Evolutionary conservation across 2,113 vertebrate genomes (phyloP), one percentile per base, ranked within the genome.

Genomic region (Oxygymnocypris stewartii): DNA sequence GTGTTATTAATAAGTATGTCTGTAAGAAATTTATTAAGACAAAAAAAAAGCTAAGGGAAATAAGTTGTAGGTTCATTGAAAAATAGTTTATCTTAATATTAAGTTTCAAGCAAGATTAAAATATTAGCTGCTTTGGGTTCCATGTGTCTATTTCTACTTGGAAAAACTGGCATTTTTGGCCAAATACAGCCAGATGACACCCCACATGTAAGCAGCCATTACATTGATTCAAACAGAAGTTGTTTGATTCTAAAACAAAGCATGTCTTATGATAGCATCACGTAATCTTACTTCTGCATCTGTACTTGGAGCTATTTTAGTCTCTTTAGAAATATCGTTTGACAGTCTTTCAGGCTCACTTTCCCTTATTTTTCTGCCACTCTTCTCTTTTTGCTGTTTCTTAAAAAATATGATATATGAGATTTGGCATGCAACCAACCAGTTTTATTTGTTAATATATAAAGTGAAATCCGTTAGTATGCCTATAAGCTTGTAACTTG

Each of bases 81-180:
- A 81, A 81, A 18, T 12, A 61, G 44, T 86, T 80, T 40, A n/a
- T 44, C 12, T 51, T 16, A 51, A 51, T 51, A 51, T 51, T 81
- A 40, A 6, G 23, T 23, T 44, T 83, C 20, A 44, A 84, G 54
- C 20, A 74, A 78, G 37, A 81, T 57, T 51, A 59, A 75, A 59
- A 51, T 47, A 74, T 42, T 86, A 75, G n/a, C 54, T 88, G 61
- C 77, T 87, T 88, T 78, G 77, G 25, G 49, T 31, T 85, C 28
- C 18, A 25, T 20, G 75, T 85, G 78, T 76, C 84, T 82, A 63
- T 82, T 85, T 65, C 77, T 79, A 28, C 85, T 82, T 84, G 82
- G 83, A 84, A 79, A 88, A 79, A 73, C 47, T 25, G 49, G 82
- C 54, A 82, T 67, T 67, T 71, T 44, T 74, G 23, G 16, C 54